A percentile compares a stretch with the other conserved stretches of the same genome.
These are phyloP conservation scores for Ylistrum balloti DNA, from an alignment of 1,140 invertebrate species.

Conservation along the genomic window DNA sequence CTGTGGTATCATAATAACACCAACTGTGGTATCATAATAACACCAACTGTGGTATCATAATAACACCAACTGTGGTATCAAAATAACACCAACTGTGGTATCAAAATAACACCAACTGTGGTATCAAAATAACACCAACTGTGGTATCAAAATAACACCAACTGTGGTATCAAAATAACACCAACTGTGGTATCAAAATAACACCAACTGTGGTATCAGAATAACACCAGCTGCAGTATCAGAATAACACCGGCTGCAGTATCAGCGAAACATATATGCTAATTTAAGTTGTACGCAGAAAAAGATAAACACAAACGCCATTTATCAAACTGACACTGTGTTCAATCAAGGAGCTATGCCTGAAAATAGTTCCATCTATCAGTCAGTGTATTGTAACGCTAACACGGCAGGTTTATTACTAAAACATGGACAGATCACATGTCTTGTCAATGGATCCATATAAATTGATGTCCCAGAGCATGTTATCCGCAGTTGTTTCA, in stretches of 20 bases:
- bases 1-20: background rate
- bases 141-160: background rate
- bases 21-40: background rate
- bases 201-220: background rate
- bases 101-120: background rate
- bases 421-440: constrained; percentile 38
- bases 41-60: background rate
- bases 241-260: background rate
- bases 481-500: background rate
- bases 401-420: constrained; percentile 33
- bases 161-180: background rate
- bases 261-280: background rate
- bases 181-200: background rate
- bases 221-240: background rate
- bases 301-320: background rate
- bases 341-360: background rate
- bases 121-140: background rate
- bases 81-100: background rate
- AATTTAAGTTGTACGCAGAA: background rate
- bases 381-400: background rate
- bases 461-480: background rate
- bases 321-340: background rate
- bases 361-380: background rate
- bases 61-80: background rate
- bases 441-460: background rate